A percentile compares a stretch with the other conserved stretches of the same genome.
These are phyloP conservation scores for Amitus sp. DNA, from an alignment of 2,888 invertebrate genomes.

Conservation along the genomic window DNA sequence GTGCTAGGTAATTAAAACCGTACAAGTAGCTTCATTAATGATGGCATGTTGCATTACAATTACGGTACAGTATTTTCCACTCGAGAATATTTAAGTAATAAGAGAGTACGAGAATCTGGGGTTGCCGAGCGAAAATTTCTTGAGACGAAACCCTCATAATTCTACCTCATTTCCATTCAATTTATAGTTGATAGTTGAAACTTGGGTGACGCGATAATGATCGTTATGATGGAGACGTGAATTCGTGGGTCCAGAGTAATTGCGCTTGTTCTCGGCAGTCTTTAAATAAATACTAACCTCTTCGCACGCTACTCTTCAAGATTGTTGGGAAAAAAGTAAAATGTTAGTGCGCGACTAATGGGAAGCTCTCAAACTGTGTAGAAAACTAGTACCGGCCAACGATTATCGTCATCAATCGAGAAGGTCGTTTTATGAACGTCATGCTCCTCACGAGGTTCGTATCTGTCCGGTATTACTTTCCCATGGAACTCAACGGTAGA, in stretches of 20 bases:
- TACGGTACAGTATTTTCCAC: constrained; percentile 10
- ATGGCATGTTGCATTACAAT: constrained; percentile 20
- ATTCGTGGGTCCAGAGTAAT: background rate
- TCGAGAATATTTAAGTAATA: constrained; percentile 16
- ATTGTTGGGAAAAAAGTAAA: background rate
- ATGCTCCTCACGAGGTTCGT: constrained; percentile 11
- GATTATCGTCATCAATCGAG: background rate
- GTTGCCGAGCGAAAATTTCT: constrained; percentile 18
- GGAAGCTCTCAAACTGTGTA: too few species aligned
- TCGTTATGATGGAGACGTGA: constrained; percentile 14
- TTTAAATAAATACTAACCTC: background rate
- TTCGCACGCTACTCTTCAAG: background rate
- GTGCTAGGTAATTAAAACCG: constrained; percentile 20
- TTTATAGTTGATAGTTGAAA: constrained; percentile 22
- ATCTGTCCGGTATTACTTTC: constrained; percentile 42
- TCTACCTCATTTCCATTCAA: constrained; percentile 26
- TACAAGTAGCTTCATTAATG: constrained; percentile 18
- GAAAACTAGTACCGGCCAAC: too few species aligned
- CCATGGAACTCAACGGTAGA: constrained; percentile 42
- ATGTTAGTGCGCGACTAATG: too few species aligned
- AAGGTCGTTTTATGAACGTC: constrained; percentile 9
- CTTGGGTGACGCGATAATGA: constrained; percentile 15
- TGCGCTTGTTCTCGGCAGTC: background rate
- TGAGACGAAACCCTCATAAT: constrained; percentile 16
- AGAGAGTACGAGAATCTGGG: constrained; percentile 6